Evolutionary conservation across 2,888 invertebrate species (phyloP).

Genomic region (Doris montereyensis): DNA sequence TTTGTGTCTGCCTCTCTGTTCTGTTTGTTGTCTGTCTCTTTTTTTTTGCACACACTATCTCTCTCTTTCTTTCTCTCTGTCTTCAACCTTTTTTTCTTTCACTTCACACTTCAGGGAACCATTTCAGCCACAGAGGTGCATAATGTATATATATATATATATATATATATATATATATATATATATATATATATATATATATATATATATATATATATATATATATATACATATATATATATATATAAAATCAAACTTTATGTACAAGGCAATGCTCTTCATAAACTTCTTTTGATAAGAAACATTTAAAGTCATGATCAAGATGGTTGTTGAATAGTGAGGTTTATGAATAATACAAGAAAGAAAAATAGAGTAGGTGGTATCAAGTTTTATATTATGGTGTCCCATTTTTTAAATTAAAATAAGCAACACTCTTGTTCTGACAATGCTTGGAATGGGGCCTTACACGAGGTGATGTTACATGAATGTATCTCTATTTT

Average conservation of each 20-base stretch:
- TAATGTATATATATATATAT: no score
- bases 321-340: neutral
- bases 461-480: no score
- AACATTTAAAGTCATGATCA: constrained; percentile 21
- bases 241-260: neutral
- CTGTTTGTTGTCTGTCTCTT: neutral
- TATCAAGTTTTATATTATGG: constrained; percentile 8
- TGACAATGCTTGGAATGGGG: no score
- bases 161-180: neutral
- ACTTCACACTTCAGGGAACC: neutral
- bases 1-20: constrained; percentile 1
- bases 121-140: no score
- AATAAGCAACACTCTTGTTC: no score
- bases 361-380: neutral
- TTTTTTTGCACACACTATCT: neutral
- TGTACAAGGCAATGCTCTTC: constrained; percentile 28
- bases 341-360: neutral
- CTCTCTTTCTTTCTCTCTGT: neutral
- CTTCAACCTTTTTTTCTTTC: neutral
- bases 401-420: no score
- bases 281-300: no score
- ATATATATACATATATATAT: neutral
- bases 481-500: no score
- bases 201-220: neutral
- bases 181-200: neutral